phyloP scores from a whole-genome alignment of 2,113 vertebrate species.

The Scatophagus argus region DNA sequence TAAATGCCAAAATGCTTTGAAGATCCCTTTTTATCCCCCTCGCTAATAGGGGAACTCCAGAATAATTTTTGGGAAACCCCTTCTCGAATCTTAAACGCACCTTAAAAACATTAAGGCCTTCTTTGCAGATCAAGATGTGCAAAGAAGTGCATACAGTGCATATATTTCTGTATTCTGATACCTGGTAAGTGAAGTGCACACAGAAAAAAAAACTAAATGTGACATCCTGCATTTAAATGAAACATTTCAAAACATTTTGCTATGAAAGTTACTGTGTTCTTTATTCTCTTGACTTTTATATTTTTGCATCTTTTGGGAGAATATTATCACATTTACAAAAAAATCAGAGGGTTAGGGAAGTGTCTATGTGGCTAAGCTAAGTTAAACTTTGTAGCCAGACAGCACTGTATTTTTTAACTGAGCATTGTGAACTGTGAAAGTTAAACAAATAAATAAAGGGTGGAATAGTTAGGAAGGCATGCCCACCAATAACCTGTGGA shows the following conservation, averaged over 20 bases:
- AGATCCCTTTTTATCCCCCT: background rate
- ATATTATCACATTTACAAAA: no score
- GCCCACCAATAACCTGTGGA: no score
- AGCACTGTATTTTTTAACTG: no score
- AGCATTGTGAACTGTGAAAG: no score
- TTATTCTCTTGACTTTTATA: no score
- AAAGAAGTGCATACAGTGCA: background rate
- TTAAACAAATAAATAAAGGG: background rate
- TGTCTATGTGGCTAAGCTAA: no score
- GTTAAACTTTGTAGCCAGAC: no score
- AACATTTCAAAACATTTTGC: no score
- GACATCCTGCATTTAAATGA: background rate
- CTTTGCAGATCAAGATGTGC: background rate
- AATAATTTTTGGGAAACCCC: background rate
- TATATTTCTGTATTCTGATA: background rate
- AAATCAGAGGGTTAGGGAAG: no score
- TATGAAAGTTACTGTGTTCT: no score
- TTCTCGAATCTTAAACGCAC: background rate
- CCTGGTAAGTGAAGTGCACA: background rate
- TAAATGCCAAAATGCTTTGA: conserved; percentile 41
- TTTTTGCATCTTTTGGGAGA: no score
- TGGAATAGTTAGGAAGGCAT: no score
- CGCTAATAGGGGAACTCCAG: conserved; percentile 5
- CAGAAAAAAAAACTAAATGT: background rate
- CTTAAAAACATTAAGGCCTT: background rate